phyloP scores from a whole-genome alignment of 2,888 invertebrate genomes.

The Phlogophora meticulosa region DNA sequence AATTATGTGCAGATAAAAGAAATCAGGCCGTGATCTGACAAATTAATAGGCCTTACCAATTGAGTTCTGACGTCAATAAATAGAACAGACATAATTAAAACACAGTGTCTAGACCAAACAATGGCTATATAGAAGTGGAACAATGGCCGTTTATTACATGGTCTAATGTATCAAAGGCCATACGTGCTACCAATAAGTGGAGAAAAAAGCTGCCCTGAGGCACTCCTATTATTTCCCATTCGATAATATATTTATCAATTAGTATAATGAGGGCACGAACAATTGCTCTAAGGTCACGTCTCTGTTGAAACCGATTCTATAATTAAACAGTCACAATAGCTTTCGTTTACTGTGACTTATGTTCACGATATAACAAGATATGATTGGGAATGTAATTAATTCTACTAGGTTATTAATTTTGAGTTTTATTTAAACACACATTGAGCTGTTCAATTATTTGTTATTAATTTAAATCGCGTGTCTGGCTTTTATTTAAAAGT shows the following conservation, averaged over 20 bases:
- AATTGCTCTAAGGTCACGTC: constrained; percentile 62
- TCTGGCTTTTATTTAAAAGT: constrained; percentile 1
- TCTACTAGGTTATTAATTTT: constrained; percentile 59
- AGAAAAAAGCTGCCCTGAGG: constrained; percentile 57
- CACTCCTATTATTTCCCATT: constrained; percentile 65
- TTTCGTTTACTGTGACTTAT: constrained; percentile 66
- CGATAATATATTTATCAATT: constrained; percentile 69
- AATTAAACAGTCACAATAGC: constrained; percentile 68
- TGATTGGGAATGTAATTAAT: constrained; percentile 55
- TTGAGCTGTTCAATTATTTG: constrained; percentile 25
- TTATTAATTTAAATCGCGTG: constrained; percentile 44
- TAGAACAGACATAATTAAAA: constrained; percentile 24
- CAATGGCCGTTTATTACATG: constrained; percentile 49
- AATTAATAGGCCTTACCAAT: constrained; percentile 13
- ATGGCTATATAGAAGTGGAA: constrained; percentile 52
- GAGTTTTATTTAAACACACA: constrained; percentile 48
- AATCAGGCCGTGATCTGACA: constrained; percentile 2
- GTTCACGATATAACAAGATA: constrained; percentile 55
- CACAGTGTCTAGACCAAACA: constrained; percentile 53
- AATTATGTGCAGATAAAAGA: not conserved
- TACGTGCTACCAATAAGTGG: constrained; percentile 24
- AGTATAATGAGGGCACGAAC: constrained; percentile 69
- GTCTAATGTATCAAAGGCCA: constrained; percentile 44
- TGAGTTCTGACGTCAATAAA: constrained; percentile 32
- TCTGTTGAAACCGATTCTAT: constrained; percentile 63